phyloP scores from a whole-genome alignment of 2,797 vertebrate species.

The Eospalax fontanierii region DNA sequence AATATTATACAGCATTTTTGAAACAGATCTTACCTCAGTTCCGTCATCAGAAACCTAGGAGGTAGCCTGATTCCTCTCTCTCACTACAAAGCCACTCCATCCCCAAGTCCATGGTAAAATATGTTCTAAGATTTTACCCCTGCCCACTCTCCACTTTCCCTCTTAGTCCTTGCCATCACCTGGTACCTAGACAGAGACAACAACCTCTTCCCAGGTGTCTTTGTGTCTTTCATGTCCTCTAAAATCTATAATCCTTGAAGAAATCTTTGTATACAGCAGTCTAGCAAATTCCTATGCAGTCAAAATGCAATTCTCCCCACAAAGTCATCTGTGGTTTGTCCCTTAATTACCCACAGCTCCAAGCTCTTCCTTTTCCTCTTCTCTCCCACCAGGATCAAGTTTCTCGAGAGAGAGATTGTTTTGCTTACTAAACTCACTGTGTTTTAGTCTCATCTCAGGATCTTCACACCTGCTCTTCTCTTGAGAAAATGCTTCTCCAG shows the following conservation, averaged over 20 bases:
- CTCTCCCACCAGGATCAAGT: not conserved
- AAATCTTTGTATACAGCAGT: not conserved
- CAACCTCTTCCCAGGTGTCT: not conserved
- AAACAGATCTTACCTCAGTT: not conserved
- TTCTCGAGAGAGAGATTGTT: not conserved
- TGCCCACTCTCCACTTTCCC: not conserved
- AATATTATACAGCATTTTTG: not conserved
- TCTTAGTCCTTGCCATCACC: not conserved
- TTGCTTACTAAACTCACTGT: not conserved
- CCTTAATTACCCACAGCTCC: not conserved
- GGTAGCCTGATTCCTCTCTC: not conserved
- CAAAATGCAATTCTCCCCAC: not conserved
- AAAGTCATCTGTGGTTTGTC: not conserved
- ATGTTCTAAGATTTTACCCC: not conserved
- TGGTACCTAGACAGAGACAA: not conserved
- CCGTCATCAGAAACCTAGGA: not conserved
- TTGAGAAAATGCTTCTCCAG: not conserved
- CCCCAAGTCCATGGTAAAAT: constrained; percentile 21
- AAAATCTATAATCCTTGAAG: not conserved
- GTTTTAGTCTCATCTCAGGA: not conserved
- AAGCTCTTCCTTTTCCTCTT: not conserved
- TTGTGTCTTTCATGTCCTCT: not conserved
- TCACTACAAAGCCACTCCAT: not conserved
- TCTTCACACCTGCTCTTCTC: not conserved
- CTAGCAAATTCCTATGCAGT: not conserved